Evolutionary conservation across 2,113 vertebrate species (phyloP), one percentile per base, ranked within the genome.

Genomic region (Mesoclemmys tuberculata): DNA sequence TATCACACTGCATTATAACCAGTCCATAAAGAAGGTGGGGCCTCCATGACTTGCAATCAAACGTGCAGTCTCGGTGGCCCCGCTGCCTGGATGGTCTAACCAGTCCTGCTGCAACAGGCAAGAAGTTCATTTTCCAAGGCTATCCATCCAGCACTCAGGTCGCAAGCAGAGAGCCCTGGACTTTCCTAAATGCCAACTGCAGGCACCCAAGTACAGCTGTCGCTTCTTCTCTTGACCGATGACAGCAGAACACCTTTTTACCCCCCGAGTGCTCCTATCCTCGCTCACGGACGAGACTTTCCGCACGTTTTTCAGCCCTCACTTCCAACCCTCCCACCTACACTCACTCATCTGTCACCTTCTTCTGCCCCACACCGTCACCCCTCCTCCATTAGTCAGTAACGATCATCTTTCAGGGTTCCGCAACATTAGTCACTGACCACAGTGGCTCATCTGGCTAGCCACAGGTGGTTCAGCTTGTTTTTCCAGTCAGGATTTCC

Each of bases 401-500:
- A 85, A 5, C 61, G 83, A 52, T 85, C 55, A 84, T 55, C 92
- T 80, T 94, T 88, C 38, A 87, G 88, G 35, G 24, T 49, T 46
- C 44, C 3, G 26, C 44, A 93, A 90, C 2, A 0, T 87, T 85
- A 95, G 55, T 89, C 92, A 91, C 5, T 78, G 94, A 90, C 61
- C 91, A 87, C 11, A 79, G 38, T 41, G 24, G 68, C 90, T 90
- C 46, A 90, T 10, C 19, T 58, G 83, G 91, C 82, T 84, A 84
- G 89, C 64, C 89, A 75, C 51, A 54, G 80, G 93, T 87, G 61
- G 84, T 75, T 71, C 80, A 92, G 56, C 86, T 94, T 93, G 92
- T 94, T 95, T 93, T 87, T 83, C 96, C 92, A 95, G 93, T 87
- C 82, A 22, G 31, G 77, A 93, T 93, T 97, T 97, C 96, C 96